phyloP scores from a whole-genome alignment of 2,797 vertebrate species.

The Ctenopoma kingsleyae region DNA sequence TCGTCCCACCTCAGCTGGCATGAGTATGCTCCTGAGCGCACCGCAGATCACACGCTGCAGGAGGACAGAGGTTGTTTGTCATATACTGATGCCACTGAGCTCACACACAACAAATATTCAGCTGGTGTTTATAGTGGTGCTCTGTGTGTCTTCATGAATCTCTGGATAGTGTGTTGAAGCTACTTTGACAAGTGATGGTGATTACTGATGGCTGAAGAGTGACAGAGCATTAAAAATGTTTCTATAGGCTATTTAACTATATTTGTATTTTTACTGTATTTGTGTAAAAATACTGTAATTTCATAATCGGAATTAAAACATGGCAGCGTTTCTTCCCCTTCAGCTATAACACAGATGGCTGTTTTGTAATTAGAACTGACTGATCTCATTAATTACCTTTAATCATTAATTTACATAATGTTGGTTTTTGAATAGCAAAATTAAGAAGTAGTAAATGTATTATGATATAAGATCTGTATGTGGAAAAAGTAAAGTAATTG shows the following conservation, averaged over 20 bases:
- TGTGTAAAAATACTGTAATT: slow-evolving; percentile 5
- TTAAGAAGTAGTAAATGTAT: not conserved
- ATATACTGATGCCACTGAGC: slow-evolving; percentile 37
- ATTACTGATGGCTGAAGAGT: too few relatives aligned
- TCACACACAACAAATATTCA: slow-evolving; percentile 20
- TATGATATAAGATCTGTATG: not conserved
- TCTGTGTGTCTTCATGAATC: not conserved
- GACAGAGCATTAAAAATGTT: not conserved
- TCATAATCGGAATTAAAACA: slow-evolving; percentile 15
- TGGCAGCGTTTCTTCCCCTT: slow-evolving; percentile 15
- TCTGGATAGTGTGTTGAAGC: slow-evolving; percentile 3
- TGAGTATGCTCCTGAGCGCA: slow-evolving; percentile 78
- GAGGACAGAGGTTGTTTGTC: slow-evolving; percentile 61
- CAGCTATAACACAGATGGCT: slow-evolving; percentile 1
- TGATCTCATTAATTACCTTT: slow-evolving; percentile 39
- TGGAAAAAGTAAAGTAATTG: not conserved
- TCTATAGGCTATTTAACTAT: not conserved
- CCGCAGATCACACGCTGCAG: slow-evolving; percentile 73
- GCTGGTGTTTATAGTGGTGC: slow-evolving; percentile 18
- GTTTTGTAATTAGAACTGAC: slow-evolving; percentile 38
- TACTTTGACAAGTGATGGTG: not conserved
- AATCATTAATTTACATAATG: slow-evolving; percentile 14
- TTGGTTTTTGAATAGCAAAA: not conserved
- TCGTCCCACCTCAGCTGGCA: slow-evolving; percentile 74
- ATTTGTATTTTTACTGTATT: too few relatives aligned